Percentiles rank a stretch among this genome's conserved stretches.
phyloP scores from a whole-genome alignment of 2,113 vertebrate species.

The Astatotilapia flaviijosephi region DNA sequence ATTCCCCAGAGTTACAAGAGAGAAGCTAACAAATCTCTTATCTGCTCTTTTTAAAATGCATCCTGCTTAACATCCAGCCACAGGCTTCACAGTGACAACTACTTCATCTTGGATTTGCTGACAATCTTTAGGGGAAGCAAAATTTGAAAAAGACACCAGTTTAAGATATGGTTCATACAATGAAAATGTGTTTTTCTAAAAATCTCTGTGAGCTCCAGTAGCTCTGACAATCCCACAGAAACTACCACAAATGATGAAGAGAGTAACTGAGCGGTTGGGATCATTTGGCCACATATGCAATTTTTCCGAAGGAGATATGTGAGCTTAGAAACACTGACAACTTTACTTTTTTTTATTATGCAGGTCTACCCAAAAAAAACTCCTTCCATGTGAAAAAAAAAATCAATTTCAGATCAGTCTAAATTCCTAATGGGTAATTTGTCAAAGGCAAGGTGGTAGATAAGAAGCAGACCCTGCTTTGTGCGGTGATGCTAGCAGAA shows the following conservation, averaged over 20 bases:
- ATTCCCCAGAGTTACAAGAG: neutral
- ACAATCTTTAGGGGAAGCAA: neutral
- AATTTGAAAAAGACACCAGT: neutral
- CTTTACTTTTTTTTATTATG: neutral
- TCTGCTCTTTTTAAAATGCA: neutral
- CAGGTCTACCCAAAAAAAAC: neutral
- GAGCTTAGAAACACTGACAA: neutral
- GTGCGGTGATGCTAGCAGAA: neutral
- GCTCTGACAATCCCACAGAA: neutral
- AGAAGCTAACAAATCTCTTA: neutral
- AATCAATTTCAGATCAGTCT: neutral
- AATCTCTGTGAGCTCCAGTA: neutral
- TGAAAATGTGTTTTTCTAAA: neutral
- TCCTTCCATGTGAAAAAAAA: neutral
- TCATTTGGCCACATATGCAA: neutral
- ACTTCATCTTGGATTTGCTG: neutral
- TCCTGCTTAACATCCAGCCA: neutral
- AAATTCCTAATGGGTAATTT: neutral
- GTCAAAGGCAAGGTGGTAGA: neutral
- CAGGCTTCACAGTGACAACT: neutral
- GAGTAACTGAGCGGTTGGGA: neutral
- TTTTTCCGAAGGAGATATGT: neutral
- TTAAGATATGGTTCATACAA: neutral
- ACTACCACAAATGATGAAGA: neutral
- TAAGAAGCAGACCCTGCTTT: neutral